These are phyloP conservation scores for Malurus alboscapulatus DNA, from an alignment of 2,113 vertebrate genomes.

Conservation along the genomic window DNA sequence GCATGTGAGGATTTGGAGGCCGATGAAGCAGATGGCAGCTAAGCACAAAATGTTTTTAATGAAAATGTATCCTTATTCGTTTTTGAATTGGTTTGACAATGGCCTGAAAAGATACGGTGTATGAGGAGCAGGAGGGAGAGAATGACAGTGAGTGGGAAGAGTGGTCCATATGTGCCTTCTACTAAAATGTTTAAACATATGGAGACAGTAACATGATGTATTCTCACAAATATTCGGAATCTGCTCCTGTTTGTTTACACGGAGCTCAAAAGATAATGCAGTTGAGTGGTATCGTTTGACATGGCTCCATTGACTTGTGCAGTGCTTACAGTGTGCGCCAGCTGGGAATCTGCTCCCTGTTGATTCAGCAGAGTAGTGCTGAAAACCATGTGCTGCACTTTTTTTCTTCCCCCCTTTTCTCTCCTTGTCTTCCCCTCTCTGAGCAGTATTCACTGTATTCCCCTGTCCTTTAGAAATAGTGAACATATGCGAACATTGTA, in stretches of 20 bases:
- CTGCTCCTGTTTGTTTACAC: conserved; percentile 59
- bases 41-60: conserved; percentile 66
- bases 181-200: conserved; percentile 61
- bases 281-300: conserved; percentile 22
- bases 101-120: conserved; percentile 11
- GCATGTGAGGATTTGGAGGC: conserved; percentile 55
- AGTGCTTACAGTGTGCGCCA: neutral
- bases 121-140: conserved; percentile 34
- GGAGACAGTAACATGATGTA: conserved; percentile 61
- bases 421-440: neutral
- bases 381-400: neutral
- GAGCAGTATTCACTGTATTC: neutral
- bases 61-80: conserved; percentile 39
- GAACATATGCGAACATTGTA: neutral
- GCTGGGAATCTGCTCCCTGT: conserved; percentile 37
- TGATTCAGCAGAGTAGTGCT: conserved; percentile 27
- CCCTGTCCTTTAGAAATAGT: conserved; percentile 15
- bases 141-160: conserved; percentile 65
- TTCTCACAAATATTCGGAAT: conserved; percentile 59
- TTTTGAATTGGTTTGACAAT: conserved; percentile 50
- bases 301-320: conserved; percentile 41
- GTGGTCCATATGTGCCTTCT: conserved; percentile 57
- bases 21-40: conserved; percentile 59
- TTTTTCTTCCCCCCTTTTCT: rapidly evolving
- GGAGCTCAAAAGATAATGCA: conserved; percentile 33